A percentile compares a stretch with the other conserved stretches of the same genome.
Evolutionary conservation across 1,140 invertebrate species (phyloP).

Genomic region (Pogonus chalceus): DNA sequence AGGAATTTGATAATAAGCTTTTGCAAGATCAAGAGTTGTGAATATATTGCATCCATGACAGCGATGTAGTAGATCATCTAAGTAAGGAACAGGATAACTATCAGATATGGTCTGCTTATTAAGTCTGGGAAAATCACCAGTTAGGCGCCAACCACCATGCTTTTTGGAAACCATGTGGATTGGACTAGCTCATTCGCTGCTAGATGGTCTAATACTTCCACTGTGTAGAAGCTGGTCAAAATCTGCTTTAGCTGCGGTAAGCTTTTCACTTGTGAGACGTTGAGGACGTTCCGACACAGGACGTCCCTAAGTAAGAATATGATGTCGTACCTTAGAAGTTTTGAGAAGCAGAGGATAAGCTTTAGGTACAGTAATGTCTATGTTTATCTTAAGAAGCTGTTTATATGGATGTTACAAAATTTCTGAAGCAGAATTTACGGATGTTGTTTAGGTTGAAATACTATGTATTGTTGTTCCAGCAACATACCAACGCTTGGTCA

Average conservation of each 20-base stretch:
- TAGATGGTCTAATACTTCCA: conserved; percentile 31
- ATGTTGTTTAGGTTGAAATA: too few species aligned
- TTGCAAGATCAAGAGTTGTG: conserved; percentile 34
- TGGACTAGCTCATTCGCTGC: conserved; percentile 36
- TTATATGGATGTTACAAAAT: too few species aligned
- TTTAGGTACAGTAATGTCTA: too few species aligned
- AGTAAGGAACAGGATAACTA: conserved; percentile 25
- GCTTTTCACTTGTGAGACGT: conserved; percentile 27
- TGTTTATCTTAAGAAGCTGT: too few species aligned
- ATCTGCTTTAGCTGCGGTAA: conserved; percentile 24
- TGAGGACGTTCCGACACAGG: conserved; percentile 29
- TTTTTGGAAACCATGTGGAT: conserved; percentile 36
- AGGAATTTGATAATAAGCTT: conserved; percentile 38
- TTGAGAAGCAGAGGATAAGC: too few species aligned
- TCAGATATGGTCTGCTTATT: conserved; percentile 34
- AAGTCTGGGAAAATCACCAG: conserved; percentile 37
- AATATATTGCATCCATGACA: conserved; percentile 33
- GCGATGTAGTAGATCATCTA: conserved; percentile 12
- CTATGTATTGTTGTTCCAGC: too few species aligned
- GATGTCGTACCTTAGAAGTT: too few species aligned
- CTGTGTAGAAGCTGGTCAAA: conserved; percentile 16
- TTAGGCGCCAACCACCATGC: conserved; percentile 29
- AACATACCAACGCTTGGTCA: too few species aligned
- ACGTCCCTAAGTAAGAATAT: conserved; percentile 25
- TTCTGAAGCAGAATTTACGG: too few species aligned